Evolutionary conservation across 2,113 vertebrate species (phyloP).

Genomic region (Globicephala melas): DNA sequence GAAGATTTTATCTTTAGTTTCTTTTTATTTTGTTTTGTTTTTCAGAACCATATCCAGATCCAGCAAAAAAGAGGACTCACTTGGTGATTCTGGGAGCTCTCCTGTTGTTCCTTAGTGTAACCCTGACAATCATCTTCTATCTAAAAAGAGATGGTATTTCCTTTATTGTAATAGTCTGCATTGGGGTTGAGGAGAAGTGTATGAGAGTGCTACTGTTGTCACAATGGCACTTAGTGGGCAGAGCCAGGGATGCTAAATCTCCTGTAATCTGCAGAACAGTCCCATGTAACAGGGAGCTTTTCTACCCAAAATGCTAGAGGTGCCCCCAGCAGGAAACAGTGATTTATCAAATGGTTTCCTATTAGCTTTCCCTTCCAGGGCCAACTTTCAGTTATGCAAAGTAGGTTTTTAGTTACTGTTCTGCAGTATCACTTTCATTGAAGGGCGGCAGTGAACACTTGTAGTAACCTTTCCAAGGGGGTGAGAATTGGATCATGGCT

Average conservation of each 20-base stretch:
- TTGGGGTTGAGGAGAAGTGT: background rate
- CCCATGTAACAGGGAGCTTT: background rate
- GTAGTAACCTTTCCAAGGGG: background rate
- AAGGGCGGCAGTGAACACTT: background rate
- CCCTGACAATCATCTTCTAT: background rate
- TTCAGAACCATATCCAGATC: conserved; percentile 27
- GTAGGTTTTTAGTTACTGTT: background rate
- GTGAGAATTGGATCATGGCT: background rate
- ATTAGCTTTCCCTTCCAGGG: background rate
- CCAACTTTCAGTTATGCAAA: background rate
- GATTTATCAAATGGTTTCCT: background rate
- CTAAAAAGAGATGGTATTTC: conserved; percentile 56
- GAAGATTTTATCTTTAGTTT: conserved; percentile 23
- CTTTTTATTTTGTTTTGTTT: conserved; percentile 24
- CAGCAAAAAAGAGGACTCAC: conserved; percentile 26
- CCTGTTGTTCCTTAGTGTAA: background rate
- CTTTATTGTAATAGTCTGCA: background rate
- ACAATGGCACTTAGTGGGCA: background rate
- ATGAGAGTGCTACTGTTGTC: background rate
- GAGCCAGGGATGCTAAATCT: background rate
- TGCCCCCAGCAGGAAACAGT: background rate
- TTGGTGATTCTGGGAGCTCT: background rate
- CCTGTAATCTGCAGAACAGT: background rate
- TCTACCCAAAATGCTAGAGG: background rate
- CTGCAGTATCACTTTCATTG: background rate